phyloP scores from a whole-genome alignment of 2,113 vertebrate genomes.

The Psammodynastes pulverulentus region DNA sequence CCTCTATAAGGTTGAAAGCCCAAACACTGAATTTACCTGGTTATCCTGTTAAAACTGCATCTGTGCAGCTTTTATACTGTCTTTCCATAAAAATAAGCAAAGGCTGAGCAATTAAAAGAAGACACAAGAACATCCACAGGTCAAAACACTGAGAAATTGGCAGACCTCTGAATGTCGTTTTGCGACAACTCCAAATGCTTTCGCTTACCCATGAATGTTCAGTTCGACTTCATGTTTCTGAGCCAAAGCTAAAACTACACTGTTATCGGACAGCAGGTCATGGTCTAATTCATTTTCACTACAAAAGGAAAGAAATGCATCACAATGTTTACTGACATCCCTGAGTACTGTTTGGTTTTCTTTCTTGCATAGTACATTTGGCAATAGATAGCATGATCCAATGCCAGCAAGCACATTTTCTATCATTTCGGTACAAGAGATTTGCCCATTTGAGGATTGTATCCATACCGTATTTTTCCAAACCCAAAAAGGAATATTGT shows the following conservation, averaged over 20 bases:
- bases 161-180: not conserved
- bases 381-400: not conserved
- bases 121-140: not conserved
- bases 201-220: slow-evolving; percentile 82
- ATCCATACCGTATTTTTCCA: not conserved
- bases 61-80: not conserved
- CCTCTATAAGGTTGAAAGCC: not conserved
- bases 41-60: not conserved
- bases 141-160: not conserved
- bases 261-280: slow-evolving; percentile 73
- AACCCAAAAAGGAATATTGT: slow-evolving; percentile 26
- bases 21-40: not conserved
- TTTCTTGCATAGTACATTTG: not conserved
- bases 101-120: not conserved
- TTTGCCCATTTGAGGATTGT: not conserved
- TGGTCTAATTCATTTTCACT: slow-evolving; percentile 81
- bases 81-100: not conserved
- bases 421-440: not conserved
- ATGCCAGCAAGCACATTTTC: not conserved
- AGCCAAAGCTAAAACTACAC: slow-evolving; percentile 69
- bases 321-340: not conserved
- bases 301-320: slow-evolving; percentile 26
- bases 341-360: not conserved
- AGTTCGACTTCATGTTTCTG: slow-evolving; percentile 83
- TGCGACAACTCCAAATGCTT: not conserved